Evolutionary conservation across 2,888 invertebrate genomes (phyloP).

Genomic region (Agriopis aurantiaria): DNA sequence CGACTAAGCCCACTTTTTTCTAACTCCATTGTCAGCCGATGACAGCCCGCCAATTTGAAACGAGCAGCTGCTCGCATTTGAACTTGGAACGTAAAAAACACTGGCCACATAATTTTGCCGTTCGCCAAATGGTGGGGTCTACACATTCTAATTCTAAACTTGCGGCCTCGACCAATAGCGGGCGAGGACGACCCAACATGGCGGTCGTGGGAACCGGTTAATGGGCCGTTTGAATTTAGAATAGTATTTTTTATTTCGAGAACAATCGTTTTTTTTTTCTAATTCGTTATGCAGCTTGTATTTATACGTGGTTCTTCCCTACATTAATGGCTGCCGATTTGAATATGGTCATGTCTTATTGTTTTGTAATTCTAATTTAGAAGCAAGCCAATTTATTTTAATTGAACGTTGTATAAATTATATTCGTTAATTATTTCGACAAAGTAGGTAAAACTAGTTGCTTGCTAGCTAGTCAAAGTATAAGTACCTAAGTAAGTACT

Average conservation of each 20-base stretch:
- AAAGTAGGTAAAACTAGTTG: constrained; percentile 18
- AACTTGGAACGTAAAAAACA: constrained; percentile 77
- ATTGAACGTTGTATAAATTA: constrained; percentile 28
- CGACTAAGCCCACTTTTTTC: constrained; percentile 46
- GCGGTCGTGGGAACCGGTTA: constrained; percentile 86
- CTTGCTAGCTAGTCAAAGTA: constrained; percentile 1
- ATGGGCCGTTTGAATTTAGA: constrained; percentile 86
- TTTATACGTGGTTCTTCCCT: constrained; percentile 37
- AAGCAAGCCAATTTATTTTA: constrained; percentile 36
- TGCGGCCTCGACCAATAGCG: constrained; percentile 83
- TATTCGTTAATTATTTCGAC: constrained; percentile 24
- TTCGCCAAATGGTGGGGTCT: constrained; percentile 85
- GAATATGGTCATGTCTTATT: constrained; percentile 44
- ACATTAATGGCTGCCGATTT: constrained; percentile 41
- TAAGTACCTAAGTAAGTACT: not conserved
- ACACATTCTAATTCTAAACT: constrained; percentile 86
- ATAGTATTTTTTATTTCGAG: constrained; percentile 82
- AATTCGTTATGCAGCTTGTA: constrained; percentile 53
- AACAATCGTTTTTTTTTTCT: constrained; percentile 73
- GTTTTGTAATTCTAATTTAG: constrained; percentile 40
- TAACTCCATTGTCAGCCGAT: constrained; percentile 46
- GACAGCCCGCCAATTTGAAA: constrained; percentile 48
- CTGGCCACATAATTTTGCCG: constrained; percentile 80
- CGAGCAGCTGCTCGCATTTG: constrained; percentile 77
- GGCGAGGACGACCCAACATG: constrained; percentile 84